Evolutionary conservation across 2,113 vertebrate genomes (phyloP).

Genomic region (Semicossyphus pulcher): DNA sequence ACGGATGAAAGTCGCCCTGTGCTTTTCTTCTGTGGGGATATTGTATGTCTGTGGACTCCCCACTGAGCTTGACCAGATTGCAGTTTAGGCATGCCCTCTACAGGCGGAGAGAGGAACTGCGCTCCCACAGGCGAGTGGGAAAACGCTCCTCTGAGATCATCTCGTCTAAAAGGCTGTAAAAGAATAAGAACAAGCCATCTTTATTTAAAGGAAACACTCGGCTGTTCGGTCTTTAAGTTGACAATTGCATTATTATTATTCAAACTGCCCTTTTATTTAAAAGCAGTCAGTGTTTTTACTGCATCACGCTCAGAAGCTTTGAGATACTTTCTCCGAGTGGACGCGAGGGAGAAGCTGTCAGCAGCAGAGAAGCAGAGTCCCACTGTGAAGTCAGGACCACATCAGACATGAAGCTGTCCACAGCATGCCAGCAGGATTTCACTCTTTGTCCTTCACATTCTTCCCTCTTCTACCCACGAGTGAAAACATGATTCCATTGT

Average conservation of each 20-base stretch:
- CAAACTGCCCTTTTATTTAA: neutral
- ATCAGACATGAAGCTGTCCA: conserved; percentile 78
- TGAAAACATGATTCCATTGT: conserved; percentile 33
- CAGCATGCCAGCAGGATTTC: conserved; percentile 71
- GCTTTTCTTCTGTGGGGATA: conserved; percentile 69
- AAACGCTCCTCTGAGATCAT: conserved; percentile 26
- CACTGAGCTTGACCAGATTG: conserved; percentile 65
- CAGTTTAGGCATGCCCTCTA: conserved; percentile 91
- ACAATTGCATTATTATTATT: neutral
- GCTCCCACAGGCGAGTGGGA: neutral
- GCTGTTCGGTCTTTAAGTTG: neutral
- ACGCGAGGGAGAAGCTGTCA: conserved; percentile 60
- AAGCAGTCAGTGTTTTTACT: neutral
- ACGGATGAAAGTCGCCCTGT: conserved; percentile 64
- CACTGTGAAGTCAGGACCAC: conserved; percentile 79
- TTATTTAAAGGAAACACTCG: conserved; percentile 4
- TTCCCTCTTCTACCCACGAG: conserved; percentile 35
- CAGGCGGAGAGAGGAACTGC: conserved; percentile 80
- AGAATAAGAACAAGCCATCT: neutral
- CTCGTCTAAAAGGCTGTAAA: conserved; percentile 13
- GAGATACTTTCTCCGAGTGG: conserved; percentile 46
- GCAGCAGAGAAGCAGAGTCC: conserved; percentile 64
- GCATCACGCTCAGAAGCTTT: neutral
- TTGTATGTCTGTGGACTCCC: conserved; percentile 64
- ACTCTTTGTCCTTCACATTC: conserved; percentile 72